Conservation (phyloP, 1,140 invertebrate species). For the Papilio helenus region DNA sequence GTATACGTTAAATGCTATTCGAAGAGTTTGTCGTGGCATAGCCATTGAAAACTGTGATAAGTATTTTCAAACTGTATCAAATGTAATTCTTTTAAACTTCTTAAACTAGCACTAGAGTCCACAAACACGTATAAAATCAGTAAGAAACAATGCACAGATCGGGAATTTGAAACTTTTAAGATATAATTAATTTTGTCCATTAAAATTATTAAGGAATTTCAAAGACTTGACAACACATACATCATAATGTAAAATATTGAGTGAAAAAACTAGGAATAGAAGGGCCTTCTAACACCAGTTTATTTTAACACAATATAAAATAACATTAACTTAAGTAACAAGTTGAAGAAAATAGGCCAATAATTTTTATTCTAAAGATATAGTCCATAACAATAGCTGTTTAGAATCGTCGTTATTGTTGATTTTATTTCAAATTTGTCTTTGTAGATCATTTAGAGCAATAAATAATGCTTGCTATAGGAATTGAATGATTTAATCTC, state of each 20-base stretch:
- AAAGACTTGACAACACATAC: not conserved
- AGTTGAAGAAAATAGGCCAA: not conserved
- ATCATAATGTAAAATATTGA: not conserved
- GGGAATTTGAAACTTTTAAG: not conserved
- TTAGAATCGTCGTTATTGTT: not conserved
- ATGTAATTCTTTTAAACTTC: no score
- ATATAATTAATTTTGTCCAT: conserved; percentile 1
- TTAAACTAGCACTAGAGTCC: not conserved
- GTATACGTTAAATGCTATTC: conserved; percentile 8
- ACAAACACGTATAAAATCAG: not conserved
- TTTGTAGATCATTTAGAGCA: conserved; percentile 12
- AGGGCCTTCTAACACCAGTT: not conserved
- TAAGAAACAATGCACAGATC: not conserved
- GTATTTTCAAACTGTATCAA: not conserved
- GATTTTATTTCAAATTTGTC: not conserved
- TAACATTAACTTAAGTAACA: not conserved
- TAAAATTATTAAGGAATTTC: not conserved
- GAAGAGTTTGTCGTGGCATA: not conserved
- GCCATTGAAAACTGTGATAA: conserved; percentile 24
- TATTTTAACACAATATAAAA: not conserved
- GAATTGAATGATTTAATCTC: conserved; percentile 5
- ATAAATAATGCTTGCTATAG: not conserved
- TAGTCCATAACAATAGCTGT: not conserved
- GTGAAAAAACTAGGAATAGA: not conserved
- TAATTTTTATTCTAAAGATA: not conserved